Evolutionary conservation across 2,888 invertebrate genomes (phyloP), one percentile per base, ranked within the genome.

Genomic region (Slavum lentiscoides): DNA sequence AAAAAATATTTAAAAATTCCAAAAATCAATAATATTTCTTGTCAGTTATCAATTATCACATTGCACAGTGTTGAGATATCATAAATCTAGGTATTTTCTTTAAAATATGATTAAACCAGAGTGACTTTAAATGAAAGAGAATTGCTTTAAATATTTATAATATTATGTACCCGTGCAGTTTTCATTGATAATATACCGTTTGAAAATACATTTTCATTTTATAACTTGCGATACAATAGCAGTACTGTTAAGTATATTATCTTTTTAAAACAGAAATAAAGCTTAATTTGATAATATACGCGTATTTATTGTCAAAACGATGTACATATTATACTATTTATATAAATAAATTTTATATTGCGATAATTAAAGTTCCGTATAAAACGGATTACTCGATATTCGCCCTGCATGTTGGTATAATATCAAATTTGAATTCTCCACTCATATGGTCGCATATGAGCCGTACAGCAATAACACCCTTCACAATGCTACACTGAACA

Each of bases 351-450:
- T 21, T 37, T 49, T 21, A 30, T 15, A 62, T 37, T 37, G 19
- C 62, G n/a, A n/a, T 23, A 64, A 74, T 37, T 55, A 55, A 53
- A 74, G 17, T 37, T n/a, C 21, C 21, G 21, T 55, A 39, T 21
- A 30, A 64, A 73, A 74, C 55, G 64, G 64, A 74, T 74, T 64
- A 64, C 6, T 21, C 37, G 0, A 8, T 15, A n/a, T 53, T 15
- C 53, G 4, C 30, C 17, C 49, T 21, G 37, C 49, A 53, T 15
- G 21, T 19, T 2, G 21, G n/a, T 11, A n/a, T 74, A 73, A 73
- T 61, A 49, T 62, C 19, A 13, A 55, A 21, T 64, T 64, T 37
- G 53, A 53, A 64, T 64, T 64, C n/a, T 64, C 64, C 37, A 21
- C 11, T 74, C 30, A 62, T 43, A 23, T 61, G 19, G 30, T 19